Evolutionary conservation across 2,888 invertebrate species (phyloP).

Genomic region (Eupithecia abbreviata): DNA sequence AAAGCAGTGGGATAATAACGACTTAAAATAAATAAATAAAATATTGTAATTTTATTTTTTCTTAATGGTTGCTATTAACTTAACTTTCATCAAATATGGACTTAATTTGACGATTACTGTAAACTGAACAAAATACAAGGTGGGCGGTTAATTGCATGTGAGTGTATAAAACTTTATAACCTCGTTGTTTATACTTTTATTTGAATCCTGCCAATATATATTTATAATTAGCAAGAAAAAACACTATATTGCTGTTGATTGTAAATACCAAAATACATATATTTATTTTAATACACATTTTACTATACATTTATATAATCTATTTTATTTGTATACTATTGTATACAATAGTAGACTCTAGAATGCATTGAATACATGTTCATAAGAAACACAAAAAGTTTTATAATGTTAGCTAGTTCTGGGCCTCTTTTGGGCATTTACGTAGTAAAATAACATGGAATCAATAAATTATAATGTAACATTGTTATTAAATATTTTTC

Average conservation of each 20-base stretch:
- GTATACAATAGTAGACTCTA: neutral
- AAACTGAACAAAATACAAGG: too few species aligned
- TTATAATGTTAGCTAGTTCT: neutral
- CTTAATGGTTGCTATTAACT: too few species aligned
- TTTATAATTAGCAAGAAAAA: neutral
- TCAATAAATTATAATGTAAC: constrained; percentile 42
- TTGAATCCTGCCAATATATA: neutral
- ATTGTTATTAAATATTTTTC: constrained; percentile 45
- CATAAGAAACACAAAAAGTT: neutral
- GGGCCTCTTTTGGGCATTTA: neutral
- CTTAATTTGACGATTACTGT: too few species aligned
- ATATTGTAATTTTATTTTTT: too few species aligned
- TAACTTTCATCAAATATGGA: too few species aligned
- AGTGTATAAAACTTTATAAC: neutral
- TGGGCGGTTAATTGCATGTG: too few species aligned
- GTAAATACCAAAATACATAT: neutral
- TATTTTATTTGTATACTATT: too few species aligned
- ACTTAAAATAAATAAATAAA: too few species aligned
- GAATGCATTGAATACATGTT: neutral
- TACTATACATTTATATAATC: too few species aligned
- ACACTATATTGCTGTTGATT: neutral
- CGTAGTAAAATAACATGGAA: neutral
- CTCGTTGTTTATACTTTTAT: neutral
- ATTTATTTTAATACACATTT: too few species aligned
- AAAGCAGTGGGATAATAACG: too few species aligned